These are phyloP conservation scores for Equus quagga DNA, from an alignment of 2,113 vertebrate genomes.

Conservation along the genomic window DNA sequence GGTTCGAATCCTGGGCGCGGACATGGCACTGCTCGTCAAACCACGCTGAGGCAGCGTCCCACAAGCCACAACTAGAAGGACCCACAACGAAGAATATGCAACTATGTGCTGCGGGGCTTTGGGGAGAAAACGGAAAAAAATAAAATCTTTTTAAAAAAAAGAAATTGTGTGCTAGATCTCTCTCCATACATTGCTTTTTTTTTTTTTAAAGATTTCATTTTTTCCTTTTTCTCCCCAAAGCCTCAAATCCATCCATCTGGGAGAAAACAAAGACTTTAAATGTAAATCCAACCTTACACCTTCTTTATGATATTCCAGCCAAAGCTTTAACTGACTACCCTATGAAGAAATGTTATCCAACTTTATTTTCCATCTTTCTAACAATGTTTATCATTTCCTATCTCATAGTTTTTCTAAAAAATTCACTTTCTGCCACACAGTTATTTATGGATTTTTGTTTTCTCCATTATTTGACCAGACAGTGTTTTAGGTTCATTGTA, in stretches of 20 bases:
- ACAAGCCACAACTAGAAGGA: no score
- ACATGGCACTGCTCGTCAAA: no score
- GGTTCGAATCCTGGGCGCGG: no score
- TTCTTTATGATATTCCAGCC: neutral
- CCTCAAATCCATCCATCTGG: neutral
- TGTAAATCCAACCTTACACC: neutral
- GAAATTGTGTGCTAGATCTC: no score
- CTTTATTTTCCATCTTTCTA: neutral
- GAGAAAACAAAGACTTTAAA: constrained; percentile 37
- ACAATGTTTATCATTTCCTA: neutral
- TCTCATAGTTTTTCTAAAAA: neutral
- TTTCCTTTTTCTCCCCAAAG: neutral
- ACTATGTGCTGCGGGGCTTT: no score
- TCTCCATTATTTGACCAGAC: neutral
- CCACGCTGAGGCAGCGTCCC: no score
- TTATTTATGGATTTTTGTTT: constrained; percentile 31
- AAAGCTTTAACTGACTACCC: neutral
- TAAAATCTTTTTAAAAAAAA: no score
- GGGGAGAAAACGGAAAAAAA: no score
- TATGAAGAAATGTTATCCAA: neutral
- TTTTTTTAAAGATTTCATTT: no score
- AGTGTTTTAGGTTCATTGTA: constrained; percentile 20
- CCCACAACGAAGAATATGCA: no score
- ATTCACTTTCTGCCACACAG: neutral
- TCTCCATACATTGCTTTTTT: no score